Evolutionary conservation across 1,140 invertebrate genomes (phyloP).

Genomic region (Apis mellifera): Amel_HAv3.1 CM009934.2:3749001-3749500

Average conservation of each 20-base stretch:
- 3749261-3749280: constrained; percentile 11
- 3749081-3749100: too few relatives aligned
- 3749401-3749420: constrained; percentile 70
- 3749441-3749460: constrained; percentile 46
- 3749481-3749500: constrained; percentile 44
- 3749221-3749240: background rate
- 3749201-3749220: background rate
- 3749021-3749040: too few relatives aligned
- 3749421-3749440: constrained; percentile 77
- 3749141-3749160: background rate
- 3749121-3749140: too few relatives aligned
- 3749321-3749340: constrained; percentile 66
- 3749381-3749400: constrained; percentile 47
- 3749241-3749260: background rate
- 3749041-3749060: too few relatives aligned
- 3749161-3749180: background rate
- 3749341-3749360: constrained; percentile 77
- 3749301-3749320: constrained; percentile 66
- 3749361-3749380: constrained; percentile 68
- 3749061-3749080: too few relatives aligned
- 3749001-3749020: too few relatives aligned
- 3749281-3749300: constrained; percentile 52
- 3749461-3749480: constrained; percentile 45
- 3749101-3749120: too few relatives aligned
- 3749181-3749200: background rate